Percentiles rank a stretch among this genome's conserved stretches.
Evolutionary conservation across 1,140 invertebrate genomes (phyloP).

Genomic region (Drosophila repleta): DNA sequence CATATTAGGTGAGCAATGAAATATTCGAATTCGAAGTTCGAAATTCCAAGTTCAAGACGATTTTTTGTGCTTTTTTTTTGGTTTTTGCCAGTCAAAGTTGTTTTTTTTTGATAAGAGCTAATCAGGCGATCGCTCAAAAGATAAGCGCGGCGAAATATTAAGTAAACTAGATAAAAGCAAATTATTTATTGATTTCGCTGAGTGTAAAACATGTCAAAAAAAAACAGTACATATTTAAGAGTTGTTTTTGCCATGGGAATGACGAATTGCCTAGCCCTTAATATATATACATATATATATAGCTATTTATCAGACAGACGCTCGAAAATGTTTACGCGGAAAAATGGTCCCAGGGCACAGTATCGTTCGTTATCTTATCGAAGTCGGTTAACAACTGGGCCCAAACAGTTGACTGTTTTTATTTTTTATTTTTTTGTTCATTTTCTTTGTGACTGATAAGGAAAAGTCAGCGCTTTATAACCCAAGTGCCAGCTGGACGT

Average conservation of each 20-base stretch:
- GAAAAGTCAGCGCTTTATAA: constrained; percentile 26
- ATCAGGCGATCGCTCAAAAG: neutral
- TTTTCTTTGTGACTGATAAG: constrained; percentile 20
- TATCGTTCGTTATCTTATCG: constrained; percentile 33
- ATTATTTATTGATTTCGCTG: neutral
- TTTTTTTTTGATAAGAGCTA: neutral
- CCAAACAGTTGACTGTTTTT: constrained; percentile 5
- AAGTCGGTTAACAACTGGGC: constrained; percentile 10
- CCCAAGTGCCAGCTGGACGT: neutral
- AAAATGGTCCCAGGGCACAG: constrained; percentile 2
- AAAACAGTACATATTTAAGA: neutral
- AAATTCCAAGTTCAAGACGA: too few relatives aligned
- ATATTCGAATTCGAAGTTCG: too few relatives aligned
- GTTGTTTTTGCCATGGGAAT: constrained; percentile 2
- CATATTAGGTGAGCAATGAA: too few relatives aligned
- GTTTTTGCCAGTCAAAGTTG: neutral
- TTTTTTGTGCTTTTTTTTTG: neutral
- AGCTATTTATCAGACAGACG: neutral
- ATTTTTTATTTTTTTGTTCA: too few relatives aligned
- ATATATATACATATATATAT: neutral
- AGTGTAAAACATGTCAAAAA: neutral
- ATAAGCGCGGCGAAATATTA: neutral
- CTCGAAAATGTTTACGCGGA: constrained; percentile 20
- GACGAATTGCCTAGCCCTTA: constrained; percentile 12
- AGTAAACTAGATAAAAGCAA: neutral